A percentile compares a stretch with the other conserved stretches of the same genome.
These are phyloP conservation scores for Galleria mellonella DNA, from an alignment of 1,140 invertebrate genomes.

Conservation along the genomic window DNA sequence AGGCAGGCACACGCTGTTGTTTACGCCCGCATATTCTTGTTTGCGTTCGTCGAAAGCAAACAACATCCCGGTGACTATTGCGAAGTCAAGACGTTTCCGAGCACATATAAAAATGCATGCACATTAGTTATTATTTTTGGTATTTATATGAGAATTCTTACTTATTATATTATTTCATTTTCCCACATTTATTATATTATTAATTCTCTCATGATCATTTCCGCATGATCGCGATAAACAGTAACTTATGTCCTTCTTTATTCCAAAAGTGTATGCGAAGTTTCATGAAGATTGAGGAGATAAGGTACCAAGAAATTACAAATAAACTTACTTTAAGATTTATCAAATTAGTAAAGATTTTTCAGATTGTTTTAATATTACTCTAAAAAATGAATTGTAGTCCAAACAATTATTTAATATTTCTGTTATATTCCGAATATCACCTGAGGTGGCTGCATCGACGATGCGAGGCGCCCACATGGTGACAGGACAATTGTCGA, in stretches of 20 bases:
- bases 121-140: neutral
- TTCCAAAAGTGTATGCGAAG: too few relatives aligned
- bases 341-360: too few relatives aligned
- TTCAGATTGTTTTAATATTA: too few relatives aligned
- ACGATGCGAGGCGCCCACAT: conserved; percentile 22
- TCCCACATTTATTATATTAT: too few relatives aligned
- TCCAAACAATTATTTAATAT: too few relatives aligned
- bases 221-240: too few relatives aligned
- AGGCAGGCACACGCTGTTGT: conserved; percentile 15
- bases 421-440: conserved; percentile 3
- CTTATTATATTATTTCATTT: too few relatives aligned
- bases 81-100: conserved; percentile 7
- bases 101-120: conserved; percentile 7
- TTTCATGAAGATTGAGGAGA: too few relatives aligned
- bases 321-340: too few relatives aligned
- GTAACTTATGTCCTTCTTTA: neutral
- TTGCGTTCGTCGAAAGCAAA: conserved; percentile 16
- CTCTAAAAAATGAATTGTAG: neutral
- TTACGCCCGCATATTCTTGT: conserved; percentile 25
- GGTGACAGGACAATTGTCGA: conserved; percentile 50
- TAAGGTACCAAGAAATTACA: too few relatives aligned
- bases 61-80: conserved; percentile 14
- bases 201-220: too few relatives aligned
- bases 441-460: conserved; percentile 15
- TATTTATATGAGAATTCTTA: too few relatives aligned